Conservation (phyloP, 1,140 invertebrate genomes). For the Triops cancriformis region DNA sequence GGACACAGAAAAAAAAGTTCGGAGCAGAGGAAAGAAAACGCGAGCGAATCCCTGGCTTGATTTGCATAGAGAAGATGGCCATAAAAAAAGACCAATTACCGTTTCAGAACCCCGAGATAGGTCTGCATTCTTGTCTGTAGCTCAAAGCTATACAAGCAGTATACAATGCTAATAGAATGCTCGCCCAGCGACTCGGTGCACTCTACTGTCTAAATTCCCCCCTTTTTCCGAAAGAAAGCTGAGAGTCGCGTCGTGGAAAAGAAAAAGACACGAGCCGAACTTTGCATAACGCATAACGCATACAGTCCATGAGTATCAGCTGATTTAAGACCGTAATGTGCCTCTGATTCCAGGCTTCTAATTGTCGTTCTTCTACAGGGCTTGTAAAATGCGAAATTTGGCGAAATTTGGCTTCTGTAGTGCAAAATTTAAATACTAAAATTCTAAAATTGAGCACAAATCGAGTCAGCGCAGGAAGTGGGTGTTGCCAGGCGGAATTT, state of each 20-base stretch:
- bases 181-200: not conserved
- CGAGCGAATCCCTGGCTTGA: not conserved
- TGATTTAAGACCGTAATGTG: not conserved
- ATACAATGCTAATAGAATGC: conserved; percentile 4
- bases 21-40: not conserved
- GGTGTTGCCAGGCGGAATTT: not conserved
- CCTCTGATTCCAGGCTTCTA: not conserved
- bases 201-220: not conserved
- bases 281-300: not conserved
- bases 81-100: conserved; percentile 11
- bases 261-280: not conserved
- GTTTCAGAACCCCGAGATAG: conserved; percentile 9
- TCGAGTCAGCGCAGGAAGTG: not conserved
- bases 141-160: not conserved
- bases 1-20: not conserved
- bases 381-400: too few relatives aligned
- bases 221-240: not conserved
- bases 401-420: not conserved
- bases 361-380: too few relatives aligned
- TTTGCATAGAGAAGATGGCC: conserved; percentile 6
- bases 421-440: not conserved
- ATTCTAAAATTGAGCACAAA: not conserved
- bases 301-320: not conserved
- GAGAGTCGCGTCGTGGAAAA: too few relatives aligned
- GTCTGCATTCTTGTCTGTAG: not conserved